phyloP scores from a whole-genome alignment of 1,140 invertebrate genomes.

The Drosophila parabipectinata region DNA sequence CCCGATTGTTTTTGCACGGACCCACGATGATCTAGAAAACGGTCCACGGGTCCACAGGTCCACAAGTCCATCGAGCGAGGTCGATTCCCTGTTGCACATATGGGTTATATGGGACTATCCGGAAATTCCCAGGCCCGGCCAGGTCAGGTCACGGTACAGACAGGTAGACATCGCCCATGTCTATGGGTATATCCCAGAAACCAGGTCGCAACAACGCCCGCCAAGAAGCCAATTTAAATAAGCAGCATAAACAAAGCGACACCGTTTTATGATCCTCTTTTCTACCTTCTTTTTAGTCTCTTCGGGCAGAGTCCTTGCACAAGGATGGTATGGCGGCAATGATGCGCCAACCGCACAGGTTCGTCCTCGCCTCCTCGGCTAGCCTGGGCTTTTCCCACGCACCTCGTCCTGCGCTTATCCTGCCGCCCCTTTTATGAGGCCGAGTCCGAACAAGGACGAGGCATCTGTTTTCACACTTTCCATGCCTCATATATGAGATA shows the following conservation, averaged over 20 bases:
- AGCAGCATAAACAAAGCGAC: constrained; percentile 79
- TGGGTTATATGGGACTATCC: neutral
- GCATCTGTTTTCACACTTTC: constrained; percentile 42
- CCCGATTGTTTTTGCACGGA: constrained; percentile 3
- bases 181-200: neutral
- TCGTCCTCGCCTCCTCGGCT: constrained; percentile 12
- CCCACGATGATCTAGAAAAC: constrained; percentile 6
- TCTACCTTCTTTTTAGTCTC: neutral
- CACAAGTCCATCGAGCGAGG: neutral
- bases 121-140: constrained; percentile 4
- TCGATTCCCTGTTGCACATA: neutral
- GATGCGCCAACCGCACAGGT: constrained; percentile 48
- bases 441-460: neutral
- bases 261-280: constrained; percentile 57
- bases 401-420: constrained; percentile 20
- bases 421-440: constrained; percentile 46
- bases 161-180: neutral
- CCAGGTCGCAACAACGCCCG: constrained; percentile 59
- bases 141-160: neutral
- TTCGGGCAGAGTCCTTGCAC: constrained; percentile 5
- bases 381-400: constrained; percentile 45
- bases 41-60: neutral
- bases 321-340: constrained; percentile 23
- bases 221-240: constrained; percentile 83
- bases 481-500: neutral